These are phyloP conservation scores for Emmelina monodactyla DNA, from an alignment of 2,888 invertebrate genomes.

Conservation along the genomic window DNA sequence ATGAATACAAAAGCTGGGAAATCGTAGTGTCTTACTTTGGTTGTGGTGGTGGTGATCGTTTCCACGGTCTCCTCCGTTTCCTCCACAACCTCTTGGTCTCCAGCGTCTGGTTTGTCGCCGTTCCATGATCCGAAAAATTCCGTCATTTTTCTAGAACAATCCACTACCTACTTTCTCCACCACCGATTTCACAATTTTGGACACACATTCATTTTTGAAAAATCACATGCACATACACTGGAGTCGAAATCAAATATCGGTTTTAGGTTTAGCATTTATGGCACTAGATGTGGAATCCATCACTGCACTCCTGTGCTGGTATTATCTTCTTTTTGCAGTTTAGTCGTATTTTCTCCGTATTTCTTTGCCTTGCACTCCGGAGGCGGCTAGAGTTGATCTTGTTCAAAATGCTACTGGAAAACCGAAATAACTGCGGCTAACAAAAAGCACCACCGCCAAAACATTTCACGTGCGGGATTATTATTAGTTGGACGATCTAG, in stretches of 20 bases:
- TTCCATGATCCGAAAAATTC: conserved; percentile 59
- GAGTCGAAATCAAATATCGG: too few species aligned
- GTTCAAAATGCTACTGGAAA: conserved; percentile 65
- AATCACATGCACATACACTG: not conserved
- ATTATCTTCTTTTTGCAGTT: not conserved
- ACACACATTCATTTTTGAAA: conserved; percentile 50
- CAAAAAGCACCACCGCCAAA: conserved; percentile 64
- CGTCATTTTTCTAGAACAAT: conserved; percentile 39
- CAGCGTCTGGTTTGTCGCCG: conserved; percentile 26
- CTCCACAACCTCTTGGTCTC: conserved; percentile 24
- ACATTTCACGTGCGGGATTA: conserved; percentile 63
- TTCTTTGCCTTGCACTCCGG: conserved; percentile 32
- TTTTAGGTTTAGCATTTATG: not conserved
- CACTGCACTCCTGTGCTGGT: too few species aligned
- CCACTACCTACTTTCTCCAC: conserved; percentile 12
- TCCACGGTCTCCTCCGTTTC: conserved; percentile 44
- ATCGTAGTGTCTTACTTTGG: conserved; percentile 50
- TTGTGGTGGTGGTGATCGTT: conserved; percentile 47
- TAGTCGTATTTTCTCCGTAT: not conserved
- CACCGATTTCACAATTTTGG: conserved; percentile 17
- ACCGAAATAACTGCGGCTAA: conserved; percentile 65
- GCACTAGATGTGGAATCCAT: conserved; percentile 17
- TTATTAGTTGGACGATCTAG: conserved; percentile 67
- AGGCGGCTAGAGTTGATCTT: conserved; percentile 58
- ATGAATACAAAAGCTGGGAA: too few species aligned